phyloP scores from a whole-genome alignment of 1,140 invertebrate species.

The Drosophila lowei region DNA sequence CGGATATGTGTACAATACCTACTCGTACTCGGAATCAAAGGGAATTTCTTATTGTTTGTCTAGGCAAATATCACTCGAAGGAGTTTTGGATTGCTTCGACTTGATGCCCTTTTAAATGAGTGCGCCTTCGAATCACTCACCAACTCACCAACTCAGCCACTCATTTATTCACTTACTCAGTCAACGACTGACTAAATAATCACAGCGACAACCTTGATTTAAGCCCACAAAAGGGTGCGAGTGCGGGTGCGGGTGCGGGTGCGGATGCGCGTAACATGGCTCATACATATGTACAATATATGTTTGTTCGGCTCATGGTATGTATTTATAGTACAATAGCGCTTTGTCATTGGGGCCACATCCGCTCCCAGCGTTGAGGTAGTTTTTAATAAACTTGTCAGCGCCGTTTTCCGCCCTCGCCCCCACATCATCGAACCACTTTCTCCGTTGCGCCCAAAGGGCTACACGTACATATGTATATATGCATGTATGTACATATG shows the following conservation, averaged over 20 bases:
- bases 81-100: not conserved
- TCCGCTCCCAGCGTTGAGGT: constrained; percentile 28
- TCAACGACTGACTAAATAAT: constrained; percentile 29
- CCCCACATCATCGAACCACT: constrained; percentile 6
- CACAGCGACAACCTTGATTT: constrained; percentile 23
- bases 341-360: constrained; percentile 28
- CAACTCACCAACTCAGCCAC: not conserved
- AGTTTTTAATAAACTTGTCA: constrained; percentile 69
- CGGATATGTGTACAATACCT: too few species aligned
- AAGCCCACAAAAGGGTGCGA: too few species aligned
- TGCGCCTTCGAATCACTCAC: not conserved
- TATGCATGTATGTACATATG: too few species aligned
- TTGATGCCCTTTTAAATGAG: too few species aligned
- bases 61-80: constrained; percentile 6
- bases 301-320: not conserved
- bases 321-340: constrained; percentile 29
- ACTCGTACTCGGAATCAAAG: not conserved
- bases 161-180: constrained; percentile 24
- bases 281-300: not conserved
- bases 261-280: too few species aligned
- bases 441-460: constrained; percentile 1
- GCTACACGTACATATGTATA: not conserved
- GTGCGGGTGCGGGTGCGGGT: too few species aligned
- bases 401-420: constrained; percentile 17
- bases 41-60: constrained; percentile 11